Base-by-base conservation (phyloP, 2,797 vertebrate species). In the Mastacembelus armatus region DNA sequence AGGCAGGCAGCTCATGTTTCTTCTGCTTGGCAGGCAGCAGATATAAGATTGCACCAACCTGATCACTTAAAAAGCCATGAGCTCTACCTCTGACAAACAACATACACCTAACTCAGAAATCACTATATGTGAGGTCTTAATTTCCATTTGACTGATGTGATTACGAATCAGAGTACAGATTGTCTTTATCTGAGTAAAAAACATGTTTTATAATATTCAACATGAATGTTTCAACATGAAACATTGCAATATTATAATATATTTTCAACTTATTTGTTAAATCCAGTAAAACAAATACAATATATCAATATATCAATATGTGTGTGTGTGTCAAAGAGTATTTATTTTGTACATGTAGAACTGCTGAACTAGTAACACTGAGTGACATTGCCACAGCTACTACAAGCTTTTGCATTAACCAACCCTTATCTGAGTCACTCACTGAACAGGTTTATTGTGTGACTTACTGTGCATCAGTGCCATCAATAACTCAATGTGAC, bases 1-100 rank as follows among this genome's bases (percentile, higher is more conserved):
- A 74, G 76, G 83, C 71, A 86, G 72, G 66, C 71, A 38, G 82
- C 85, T 92, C 86, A 73, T 77, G 76, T 88, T 90, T 88, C 84
- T 68, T 65, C 63, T 77, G 65, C 66, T 84, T 77, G 78, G 73
- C 85, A 86, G 69, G 77, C 79, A 64, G 66, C 57, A 62, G 33
- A 69, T 85, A 85, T 83, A 75, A 78, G 60, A 85, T 82, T 45
- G 4, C 72, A 74, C 63, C 80, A 85, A 84, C 81, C 85, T 22
- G 63, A 58, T 66, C 79, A 59, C 78, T 81, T 62, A 61, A 67
- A 56, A 61, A 74, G 66, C 82, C 69, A 56, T 27, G 43, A 68
- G 81, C 70, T 74, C 58, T 66, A 66, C 61, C 71, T 77, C 47
- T 51, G 56, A 80, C 63, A 66, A 81, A 71, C 48, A 69, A 56